Base-by-base conservation (phyloP, 2,888 invertebrate species). In the Caenorhabditis sp. region DNA sequence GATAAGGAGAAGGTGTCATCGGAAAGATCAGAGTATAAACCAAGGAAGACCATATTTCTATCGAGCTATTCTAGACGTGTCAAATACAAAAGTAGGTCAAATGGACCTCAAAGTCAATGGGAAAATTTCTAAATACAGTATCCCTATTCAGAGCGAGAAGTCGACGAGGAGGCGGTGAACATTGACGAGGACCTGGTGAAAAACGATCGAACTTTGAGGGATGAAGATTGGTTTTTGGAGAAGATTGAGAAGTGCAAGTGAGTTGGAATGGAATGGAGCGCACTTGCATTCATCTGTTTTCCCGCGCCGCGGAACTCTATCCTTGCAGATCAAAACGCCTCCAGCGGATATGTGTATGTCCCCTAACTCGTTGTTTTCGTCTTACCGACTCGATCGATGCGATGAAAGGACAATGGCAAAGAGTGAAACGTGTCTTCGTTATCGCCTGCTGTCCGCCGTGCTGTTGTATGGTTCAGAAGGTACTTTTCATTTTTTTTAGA, bases 391-490 rank as follows among this genome's bases (percentile, higher is more conserved):
- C 32, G 0, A 26, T 56, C 20, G 69, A 76, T 13, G 40, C 50
- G 5, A 22, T 62, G 4, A 58, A 68, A 47, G 58, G 55, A 0
- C 50, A 37, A 15, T 32, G 76, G 44, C 72, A 71, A 6, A 61
- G 76, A 32, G n/a, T 82, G 13, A 69, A 74, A 11, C 65, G 85
- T 0, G 60, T 71, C 50, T 37, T 67, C 8, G 85, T 68, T 18
- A 50, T 85, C 8, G 35, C 78, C 8, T 87, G 85, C 56, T 86
- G 85, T 51, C 88, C 88, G 13, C 88, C 88, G 15, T 77, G 44
- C 22, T 85, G 77, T 55, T 76, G 77, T 56, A 53, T 80, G 24
- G 28, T 82, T 20, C 64, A 55, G 35, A 50, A 80, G 44, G 80
- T 76, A 5, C n/a, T n/a, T n/a, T n/a, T n/a, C n/a, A 40, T 70